Conservation (phyloP, 30 jellyfish, hydroid and myxozoan genomes). For the Hydractinia symbiolongicarpus region DNA sequence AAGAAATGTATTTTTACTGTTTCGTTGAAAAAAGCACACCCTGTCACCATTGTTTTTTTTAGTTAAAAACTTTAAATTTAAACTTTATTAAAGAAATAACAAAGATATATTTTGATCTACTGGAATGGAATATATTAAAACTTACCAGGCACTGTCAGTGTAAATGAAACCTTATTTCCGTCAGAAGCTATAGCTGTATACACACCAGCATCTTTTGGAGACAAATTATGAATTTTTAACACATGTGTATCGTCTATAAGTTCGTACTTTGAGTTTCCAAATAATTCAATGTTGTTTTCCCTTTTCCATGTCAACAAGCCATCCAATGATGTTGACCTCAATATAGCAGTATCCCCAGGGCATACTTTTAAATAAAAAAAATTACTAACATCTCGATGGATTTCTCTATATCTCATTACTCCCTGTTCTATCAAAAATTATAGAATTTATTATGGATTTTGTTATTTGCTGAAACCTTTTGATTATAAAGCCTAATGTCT, state of each 20-base stretch:
- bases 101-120: too few species aligned
- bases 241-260: not conserved
- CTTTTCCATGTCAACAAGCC: not conserved
- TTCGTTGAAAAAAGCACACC: too few species aligned
- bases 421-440: too few species aligned
- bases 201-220: slow-evolving; percentile 1
- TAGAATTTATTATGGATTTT: too few species aligned
- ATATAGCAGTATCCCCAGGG: not conserved
- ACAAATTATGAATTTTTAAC: not conserved
- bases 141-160: not conserved
- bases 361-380: not conserved
- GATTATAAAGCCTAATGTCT: too few species aligned
- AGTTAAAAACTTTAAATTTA: too few species aligned
- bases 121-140: not conserved
- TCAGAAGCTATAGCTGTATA: not conserved
- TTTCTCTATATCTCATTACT: too few species aligned
- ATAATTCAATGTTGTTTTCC: not conserved
- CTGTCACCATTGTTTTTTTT: too few species aligned
- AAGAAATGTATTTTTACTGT: too few species aligned
- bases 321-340: not conserved
- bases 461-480: too few species aligned
- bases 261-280: not conserved
- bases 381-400: too few species aligned
- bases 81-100: too few species aligned
- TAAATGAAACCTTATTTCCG: not conserved